Evolutionary conservation across 2,888 invertebrate species (phyloP).

Genomic region (Myopa testacea): DNA sequence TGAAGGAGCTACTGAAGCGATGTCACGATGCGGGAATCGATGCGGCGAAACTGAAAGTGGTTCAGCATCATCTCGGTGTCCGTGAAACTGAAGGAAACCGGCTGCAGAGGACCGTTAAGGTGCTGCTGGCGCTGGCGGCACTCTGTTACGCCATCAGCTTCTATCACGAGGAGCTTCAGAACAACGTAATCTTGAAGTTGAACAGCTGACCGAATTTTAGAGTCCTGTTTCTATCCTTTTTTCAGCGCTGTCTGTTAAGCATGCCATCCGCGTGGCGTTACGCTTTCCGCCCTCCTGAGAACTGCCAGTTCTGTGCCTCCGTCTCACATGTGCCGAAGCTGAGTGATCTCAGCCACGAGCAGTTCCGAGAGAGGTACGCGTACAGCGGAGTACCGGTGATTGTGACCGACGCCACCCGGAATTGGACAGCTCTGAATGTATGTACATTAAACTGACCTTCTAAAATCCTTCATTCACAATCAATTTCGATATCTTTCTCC

Average conservation of each 20-base stretch:
- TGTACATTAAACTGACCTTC: slow-evolving; percentile 2
- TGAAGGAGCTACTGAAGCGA: slow-evolving; percentile 50
- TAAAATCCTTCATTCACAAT: not conserved
- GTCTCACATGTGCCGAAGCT: slow-evolving; percentile 76
- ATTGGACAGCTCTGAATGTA: slow-evolving; percentile 83
- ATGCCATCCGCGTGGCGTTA: slow-evolving; percentile 58
- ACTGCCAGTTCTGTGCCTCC: slow-evolving; percentile 81
- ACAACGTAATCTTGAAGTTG: slow-evolving; percentile 49
- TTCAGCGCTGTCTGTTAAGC: slow-evolving; percentile 54
- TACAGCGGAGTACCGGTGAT: slow-evolving; percentile 86
- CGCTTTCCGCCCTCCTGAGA: slow-evolving; percentile 81
- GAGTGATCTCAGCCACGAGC: slow-evolving; percentile 73
- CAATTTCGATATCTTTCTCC: not conserved
- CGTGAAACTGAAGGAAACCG: slow-evolving; percentile 40
- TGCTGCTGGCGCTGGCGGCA: slow-evolving; percentile 42
- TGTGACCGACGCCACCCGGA: slow-evolving; percentile 81
- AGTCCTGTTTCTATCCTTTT: not conserved
- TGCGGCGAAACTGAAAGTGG: slow-evolving; percentile 37
- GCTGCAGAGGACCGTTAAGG: slow-evolving; percentile 33
- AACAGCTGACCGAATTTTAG: not conserved
- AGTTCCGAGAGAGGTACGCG: slow-evolving; percentile 82
- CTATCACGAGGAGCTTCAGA: slow-evolving; percentile 55
- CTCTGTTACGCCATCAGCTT: slow-evolving; percentile 44
- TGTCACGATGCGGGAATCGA: slow-evolving; percentile 44
- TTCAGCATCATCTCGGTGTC: slow-evolving; percentile 25